A percentile compares a stretch with the other conserved stretches of the same genome.
Conservation (phyloP, 2,113 vertebrate genomes). For the Hymenochirus boettgeri region DNA sequence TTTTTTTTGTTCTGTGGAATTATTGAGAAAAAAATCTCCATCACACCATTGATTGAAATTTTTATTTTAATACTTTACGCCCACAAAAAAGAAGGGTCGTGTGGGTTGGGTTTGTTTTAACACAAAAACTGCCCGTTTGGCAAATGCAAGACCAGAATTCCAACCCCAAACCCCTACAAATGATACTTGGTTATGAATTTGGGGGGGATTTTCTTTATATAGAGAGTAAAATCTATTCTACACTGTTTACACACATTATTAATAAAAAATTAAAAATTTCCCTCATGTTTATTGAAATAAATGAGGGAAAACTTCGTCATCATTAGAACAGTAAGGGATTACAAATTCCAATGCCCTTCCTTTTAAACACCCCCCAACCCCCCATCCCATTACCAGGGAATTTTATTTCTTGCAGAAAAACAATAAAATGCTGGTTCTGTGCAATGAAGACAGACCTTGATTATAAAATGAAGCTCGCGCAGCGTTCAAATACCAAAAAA, state of each 20-base stretch:
- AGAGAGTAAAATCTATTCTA: too few species aligned
- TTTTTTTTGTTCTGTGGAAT: slow-evolving; percentile 72
- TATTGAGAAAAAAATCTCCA: too few species aligned
- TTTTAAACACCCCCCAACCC: slow-evolving; percentile 44
- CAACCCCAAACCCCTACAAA: too few species aligned
- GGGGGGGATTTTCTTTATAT: too few species aligned
- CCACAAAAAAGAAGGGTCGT: slow-evolving; percentile 63
- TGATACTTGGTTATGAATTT: too few species aligned
- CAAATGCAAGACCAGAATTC: slow-evolving; percentile 62
- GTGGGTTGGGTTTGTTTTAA: slow-evolving; percentile 76
- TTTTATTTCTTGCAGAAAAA: slow-evolving; percentile 54
- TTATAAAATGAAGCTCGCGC: slow-evolving; percentile 63
- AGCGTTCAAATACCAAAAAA: slow-evolving; percentile 85
- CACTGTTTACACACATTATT: too few species aligned
- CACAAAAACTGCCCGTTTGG: slow-evolving; percentile 69
- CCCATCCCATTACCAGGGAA: slow-evolving; percentile 48
- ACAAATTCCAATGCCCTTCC: slow-evolving; percentile 52
- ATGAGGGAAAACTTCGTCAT: too few species aligned
- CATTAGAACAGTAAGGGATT: slow-evolving; percentile 45
- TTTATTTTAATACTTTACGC: slow-evolving; percentile 53
- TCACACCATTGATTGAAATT: slow-evolving; percentile 72
- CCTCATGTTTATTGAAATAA: too few species aligned
- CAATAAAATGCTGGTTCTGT: slow-evolving; percentile 66
- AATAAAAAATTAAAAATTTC: too few species aligned
- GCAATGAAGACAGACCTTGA: slow-evolving; percentile 77